A percentile compares a stretch with the other conserved stretches of the same genome.
These are phyloP conservation scores for Sitta carolinensis DNA, from an alignment of 2,797 vertebrate genomes.

Conservation along the genomic window DNA sequence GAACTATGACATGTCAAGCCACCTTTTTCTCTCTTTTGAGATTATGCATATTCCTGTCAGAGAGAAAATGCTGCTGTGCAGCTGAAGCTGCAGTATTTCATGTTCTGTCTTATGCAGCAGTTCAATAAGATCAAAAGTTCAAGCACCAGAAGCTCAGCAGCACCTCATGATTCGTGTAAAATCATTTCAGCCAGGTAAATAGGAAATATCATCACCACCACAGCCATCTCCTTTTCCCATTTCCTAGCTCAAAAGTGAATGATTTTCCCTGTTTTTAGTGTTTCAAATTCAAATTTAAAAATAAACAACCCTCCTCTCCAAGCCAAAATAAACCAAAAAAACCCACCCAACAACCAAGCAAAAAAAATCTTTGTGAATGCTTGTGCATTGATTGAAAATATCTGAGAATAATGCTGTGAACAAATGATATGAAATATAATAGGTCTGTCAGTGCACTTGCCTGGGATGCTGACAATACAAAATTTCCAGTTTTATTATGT, in stretches of 20 bases:
- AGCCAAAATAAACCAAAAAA: background rate
- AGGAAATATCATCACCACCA: background rate
- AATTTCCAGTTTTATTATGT: background rate
- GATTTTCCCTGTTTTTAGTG: background rate
- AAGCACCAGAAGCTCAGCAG: background rate
- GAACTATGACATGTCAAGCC: background rate
- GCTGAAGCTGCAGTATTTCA: background rate
- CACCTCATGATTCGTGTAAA: background rate
- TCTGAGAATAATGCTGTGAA: background rate
- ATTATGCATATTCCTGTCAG: background rate
- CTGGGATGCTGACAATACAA: background rate
- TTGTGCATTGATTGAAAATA: background rate
- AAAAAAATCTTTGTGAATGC: background rate
- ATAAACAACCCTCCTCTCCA: background rate
- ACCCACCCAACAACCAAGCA: rapidly evolving
- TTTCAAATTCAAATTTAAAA: background rate
- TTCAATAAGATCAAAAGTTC: background rate
- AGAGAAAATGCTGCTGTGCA: background rate
- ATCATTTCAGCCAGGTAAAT: background rate
- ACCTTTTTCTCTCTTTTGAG: background rate
- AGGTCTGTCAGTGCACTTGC: background rate
- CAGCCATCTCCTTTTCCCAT: background rate
- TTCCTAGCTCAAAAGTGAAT: background rate
- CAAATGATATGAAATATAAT: background rate
- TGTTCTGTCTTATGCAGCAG: background rate